Percentiles rank a stretch among this genome's conserved stretches.
Conservation (phyloP, 2,888 invertebrate species). For the Hirtodrosophila confusa region DNA sequence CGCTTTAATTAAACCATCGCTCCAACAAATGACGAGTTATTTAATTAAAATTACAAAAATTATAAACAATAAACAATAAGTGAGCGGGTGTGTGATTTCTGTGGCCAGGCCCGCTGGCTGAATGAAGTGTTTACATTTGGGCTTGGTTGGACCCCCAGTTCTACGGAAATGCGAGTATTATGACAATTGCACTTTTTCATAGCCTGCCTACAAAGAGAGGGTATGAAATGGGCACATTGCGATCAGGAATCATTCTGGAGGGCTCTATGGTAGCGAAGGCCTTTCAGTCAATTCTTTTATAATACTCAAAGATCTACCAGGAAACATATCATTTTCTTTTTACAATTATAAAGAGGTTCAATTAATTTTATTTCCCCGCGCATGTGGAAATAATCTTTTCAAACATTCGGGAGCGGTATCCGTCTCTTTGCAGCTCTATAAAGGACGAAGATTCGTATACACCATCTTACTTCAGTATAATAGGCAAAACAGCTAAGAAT, state of each 20-base stretch:
- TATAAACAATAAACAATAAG: slow-evolving; percentile 70
- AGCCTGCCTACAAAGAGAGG: slow-evolving; percentile 4
- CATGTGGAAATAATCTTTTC: too few species aligned
- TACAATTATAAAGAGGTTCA: too few species aligned
- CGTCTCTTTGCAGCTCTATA: too few species aligned
- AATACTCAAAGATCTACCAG: too few species aligned
- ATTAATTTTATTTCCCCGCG: too few species aligned
- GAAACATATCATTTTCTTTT: too few species aligned
- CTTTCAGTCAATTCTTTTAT: too few species aligned
- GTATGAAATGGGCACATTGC: slow-evolving; percentile 9
- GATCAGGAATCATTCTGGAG: neutral
- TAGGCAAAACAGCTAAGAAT: too few species aligned
- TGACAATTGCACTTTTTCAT: slow-evolving; percentile 54
- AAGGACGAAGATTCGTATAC: too few species aligned
- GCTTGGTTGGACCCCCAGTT: slow-evolving; percentile 26
- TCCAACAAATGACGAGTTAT: slow-evolving; percentile 55
- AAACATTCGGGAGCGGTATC: too few species aligned
- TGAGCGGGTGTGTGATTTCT: slow-evolving; percentile 1
- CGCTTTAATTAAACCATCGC: slow-evolving; percentile 52
- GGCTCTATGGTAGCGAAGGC: too few species aligned
- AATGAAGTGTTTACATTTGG: slow-evolving; percentile 63
- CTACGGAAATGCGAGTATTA: slow-evolving; percentile 43
- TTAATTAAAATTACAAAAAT: slow-evolving; percentile 77
- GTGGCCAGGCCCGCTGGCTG: slow-evolving; percentile 40
- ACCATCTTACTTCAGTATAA: too few species aligned